A percentile compares a stretch with the other conserved stretches of the same genome.
These are phyloP conservation scores for Diadegma fenestrale DNA, from an alignment of 2,888 invertebrate species.

Conservation along the genomic window DNA sequence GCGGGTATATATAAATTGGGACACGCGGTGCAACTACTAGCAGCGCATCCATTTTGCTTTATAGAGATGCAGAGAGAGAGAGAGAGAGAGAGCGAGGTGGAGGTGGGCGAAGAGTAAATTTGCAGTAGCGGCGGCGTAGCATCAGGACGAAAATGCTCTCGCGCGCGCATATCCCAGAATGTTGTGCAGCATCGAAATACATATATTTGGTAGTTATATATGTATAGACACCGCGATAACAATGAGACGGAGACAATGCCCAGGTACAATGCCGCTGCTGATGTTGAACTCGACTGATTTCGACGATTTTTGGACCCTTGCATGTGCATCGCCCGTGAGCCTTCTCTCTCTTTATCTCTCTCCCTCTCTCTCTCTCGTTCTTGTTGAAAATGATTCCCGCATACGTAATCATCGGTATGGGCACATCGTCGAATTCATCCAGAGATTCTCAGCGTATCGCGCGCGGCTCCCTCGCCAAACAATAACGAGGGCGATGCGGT, in stretches of 20 bases:
- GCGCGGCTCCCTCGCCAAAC: background rate
- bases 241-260: constrained; percentile 84
- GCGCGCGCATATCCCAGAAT: constrained; percentile 34
- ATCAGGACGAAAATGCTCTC: constrained; percentile 40
- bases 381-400: constrained; percentile 83
- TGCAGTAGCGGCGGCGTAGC: constrained; percentile 12
- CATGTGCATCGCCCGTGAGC: constrained; percentile 80
- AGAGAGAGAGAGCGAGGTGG: too few relatives aligned
- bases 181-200: constrained; percentile 36
- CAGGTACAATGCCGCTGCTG: constrained; percentile 81
- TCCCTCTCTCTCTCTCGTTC: constrained; percentile 4
- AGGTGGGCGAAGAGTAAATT: background rate
- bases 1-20: constrained; percentile 70
- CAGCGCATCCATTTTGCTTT: constrained; percentile 49
- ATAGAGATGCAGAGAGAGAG: background rate
- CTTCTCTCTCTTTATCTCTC: constrained; percentile 70
- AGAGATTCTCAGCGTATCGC: constrained; percentile 74
- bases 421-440: constrained; percentile 67
- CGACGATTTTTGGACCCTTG: constrained; percentile 84
- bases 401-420: constrained; percentile 83
- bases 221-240: constrained; percentile 76
- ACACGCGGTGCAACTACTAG: too few relatives aligned
- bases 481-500: too few relatives aligned
- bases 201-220: constrained; percentile 38
- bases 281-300: constrained; percentile 85